phyloP scores from a whole-genome alignment of 2,113 vertebrate genomes.

The Gallinago undulata region DNA sequence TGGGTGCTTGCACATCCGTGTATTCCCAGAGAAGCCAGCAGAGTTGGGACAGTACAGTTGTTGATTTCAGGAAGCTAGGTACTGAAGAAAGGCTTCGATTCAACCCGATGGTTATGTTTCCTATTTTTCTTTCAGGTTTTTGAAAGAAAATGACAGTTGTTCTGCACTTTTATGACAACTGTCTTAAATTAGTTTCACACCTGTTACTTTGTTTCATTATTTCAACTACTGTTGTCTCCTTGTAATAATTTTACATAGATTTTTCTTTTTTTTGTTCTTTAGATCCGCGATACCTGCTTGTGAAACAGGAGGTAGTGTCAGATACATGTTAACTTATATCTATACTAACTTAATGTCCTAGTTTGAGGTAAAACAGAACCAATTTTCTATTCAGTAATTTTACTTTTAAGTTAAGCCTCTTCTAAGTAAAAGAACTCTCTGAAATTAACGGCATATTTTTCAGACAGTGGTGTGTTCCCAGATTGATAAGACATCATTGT shows the following conservation, averaged over 20 bases:
- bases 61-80: not conserved
- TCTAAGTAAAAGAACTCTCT: not conserved
- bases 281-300: not conserved
- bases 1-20: fast-evolving
- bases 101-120: not conserved
- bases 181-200: not conserved
- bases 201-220: not conserved
- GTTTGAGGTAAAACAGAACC: not conserved
- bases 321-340: not conserved
- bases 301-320: not conserved
- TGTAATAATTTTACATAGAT: not conserved
- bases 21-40: not conserved
- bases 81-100: not conserved
- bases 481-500: not conserved
- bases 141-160: not conserved
- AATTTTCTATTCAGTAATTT: not conserved
- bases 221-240: not conserved
- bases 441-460: not conserved
- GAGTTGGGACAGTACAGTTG: not conserved
- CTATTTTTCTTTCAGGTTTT: not conserved
- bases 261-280: not conserved
- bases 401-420: not conserved
- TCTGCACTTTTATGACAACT: not conserved
- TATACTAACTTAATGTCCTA: not conserved
- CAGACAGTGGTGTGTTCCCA: not conserved